These are phyloP conservation scores for Phyllostomus discolor DNA, from an alignment of 2,113 vertebrate species.

Conservation along the genomic window DNA sequence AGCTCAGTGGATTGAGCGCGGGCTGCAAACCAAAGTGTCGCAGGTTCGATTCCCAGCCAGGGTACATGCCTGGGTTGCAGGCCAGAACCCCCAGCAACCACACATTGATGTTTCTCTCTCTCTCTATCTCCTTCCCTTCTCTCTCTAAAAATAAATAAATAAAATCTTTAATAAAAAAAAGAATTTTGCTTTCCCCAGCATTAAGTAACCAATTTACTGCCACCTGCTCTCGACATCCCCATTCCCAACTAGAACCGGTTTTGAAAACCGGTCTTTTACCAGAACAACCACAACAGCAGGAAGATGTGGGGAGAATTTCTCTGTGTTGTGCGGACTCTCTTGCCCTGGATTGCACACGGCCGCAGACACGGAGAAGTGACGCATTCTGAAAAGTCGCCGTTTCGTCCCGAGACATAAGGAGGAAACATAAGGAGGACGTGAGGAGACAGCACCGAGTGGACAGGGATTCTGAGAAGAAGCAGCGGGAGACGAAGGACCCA, in stretches of 20 bases:
- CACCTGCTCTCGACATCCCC: background rate
- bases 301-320: background rate
- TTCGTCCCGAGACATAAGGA: background rate
- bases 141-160: no score
- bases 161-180: background rate
- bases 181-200: background rate
- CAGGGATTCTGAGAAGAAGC: background rate
- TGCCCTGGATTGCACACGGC: background rate
- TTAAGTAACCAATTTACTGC: background rate
- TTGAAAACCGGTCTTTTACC: background rate
- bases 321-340: background rate
- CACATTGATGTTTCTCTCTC: no score
- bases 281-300: background rate
- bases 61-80: no score
- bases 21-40: no score
- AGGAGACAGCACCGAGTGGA: background rate
- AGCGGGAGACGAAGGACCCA: background rate
- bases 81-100: no score
- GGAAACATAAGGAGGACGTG: background rate
- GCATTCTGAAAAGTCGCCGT: background rate
- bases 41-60: no score
- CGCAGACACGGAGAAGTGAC: background rate
- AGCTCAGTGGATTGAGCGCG: no score
- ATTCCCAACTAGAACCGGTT: background rate
- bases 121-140: no score